Conservation (phyloP, 2,113 vertebrate species). For the Epinephelus lanceolatus region DNA sequence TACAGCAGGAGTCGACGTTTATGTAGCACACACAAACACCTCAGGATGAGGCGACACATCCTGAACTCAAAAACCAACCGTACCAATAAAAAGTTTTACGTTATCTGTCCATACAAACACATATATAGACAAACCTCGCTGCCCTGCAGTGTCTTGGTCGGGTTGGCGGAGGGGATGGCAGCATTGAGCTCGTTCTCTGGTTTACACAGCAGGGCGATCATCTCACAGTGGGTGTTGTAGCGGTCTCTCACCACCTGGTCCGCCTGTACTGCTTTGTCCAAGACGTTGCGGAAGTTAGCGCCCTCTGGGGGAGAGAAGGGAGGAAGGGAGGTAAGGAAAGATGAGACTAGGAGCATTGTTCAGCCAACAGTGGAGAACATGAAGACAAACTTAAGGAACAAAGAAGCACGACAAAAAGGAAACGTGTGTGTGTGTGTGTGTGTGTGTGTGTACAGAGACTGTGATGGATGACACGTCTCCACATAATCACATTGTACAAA, state of each 20-base stretch:
- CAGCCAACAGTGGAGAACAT: background rate
- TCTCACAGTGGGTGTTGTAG: constrained; percentile 92
- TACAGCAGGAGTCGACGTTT: constrained; percentile 26
- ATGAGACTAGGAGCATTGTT: background rate
- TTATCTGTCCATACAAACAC: background rate
- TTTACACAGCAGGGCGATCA: constrained; percentile 94
- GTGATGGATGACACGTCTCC: no score
- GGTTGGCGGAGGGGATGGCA: constrained; percentile 97
- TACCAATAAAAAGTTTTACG: background rate
- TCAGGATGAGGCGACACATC: background rate
- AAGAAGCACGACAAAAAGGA: background rate
- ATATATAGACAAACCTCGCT: constrained; percentile 88
- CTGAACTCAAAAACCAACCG: background rate
- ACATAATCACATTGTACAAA: no score
- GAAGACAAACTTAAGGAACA: background rate
- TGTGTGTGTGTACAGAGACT: background rate
- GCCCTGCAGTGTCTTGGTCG: constrained; percentile 95
- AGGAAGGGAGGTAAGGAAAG: background rate
- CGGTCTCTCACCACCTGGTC: constrained; percentile 94
- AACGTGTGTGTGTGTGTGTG: constrained; percentile 14
- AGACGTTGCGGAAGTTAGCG: constrained; percentile 86
- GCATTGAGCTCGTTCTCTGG: constrained; percentile 91
- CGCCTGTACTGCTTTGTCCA: constrained; percentile 94
- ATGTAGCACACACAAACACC: constrained; percentile 18
- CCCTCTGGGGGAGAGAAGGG: constrained; percentile 86